These are phyloP conservation scores for Actenoides lindsayi DNA, from an alignment of 2,113 vertebrate genomes.

Conservation along the genomic window DNA sequence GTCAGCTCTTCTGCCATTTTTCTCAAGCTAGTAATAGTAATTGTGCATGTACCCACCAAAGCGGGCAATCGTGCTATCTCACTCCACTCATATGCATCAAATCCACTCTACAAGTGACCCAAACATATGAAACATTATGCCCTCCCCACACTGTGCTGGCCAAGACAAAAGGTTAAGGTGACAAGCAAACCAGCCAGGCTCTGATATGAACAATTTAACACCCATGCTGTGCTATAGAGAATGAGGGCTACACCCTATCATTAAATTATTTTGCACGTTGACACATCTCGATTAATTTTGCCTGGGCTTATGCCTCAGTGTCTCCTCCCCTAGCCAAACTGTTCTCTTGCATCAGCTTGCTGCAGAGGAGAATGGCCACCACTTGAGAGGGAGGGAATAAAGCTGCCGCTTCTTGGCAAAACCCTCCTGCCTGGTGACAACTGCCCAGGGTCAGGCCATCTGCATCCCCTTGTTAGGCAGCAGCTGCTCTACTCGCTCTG, in stretches of 20 bases:
- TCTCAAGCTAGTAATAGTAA: background rate
- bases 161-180: background rate
- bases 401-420: constrained; percentile 27
- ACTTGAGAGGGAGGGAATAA: constrained; percentile 16
- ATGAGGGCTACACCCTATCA: background rate
- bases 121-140: background rate
- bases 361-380: constrained; percentile 19
- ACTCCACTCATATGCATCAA: background rate
- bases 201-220: background rate
- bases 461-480: constrained; percentile 65
- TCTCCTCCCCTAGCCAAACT: background rate
- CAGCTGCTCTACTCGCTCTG: constrained; percentile 36
- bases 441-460: constrained; percentile 58
- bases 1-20: constrained; percentile 6
- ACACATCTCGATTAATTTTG: background rate
- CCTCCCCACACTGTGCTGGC: background rate
- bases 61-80: background rate
- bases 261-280: background rate
- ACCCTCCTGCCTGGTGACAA: constrained; percentile 26
- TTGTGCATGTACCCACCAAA: background rate
- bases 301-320: background rate
- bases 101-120: background rate
- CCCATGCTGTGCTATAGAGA: background rate
- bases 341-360: constrained; percentile 9
- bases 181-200: background rate